phyloP scores from a whole-genome alignment of 2,113 vertebrate species.

The Pungitius pungitius region DNA sequence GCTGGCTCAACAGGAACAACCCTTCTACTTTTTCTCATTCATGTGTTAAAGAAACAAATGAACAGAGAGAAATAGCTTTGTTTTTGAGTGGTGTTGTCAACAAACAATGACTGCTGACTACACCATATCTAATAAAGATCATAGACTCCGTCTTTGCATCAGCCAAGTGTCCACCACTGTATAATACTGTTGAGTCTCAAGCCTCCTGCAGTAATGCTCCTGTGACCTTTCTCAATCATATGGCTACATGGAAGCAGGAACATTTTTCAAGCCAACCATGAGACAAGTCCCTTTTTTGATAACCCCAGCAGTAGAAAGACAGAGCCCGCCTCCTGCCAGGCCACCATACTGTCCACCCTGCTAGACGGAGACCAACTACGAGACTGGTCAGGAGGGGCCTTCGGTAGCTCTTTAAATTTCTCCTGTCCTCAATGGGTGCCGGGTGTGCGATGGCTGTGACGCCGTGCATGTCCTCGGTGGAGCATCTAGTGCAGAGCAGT shows the following conservation, averaged over 20 bases:
- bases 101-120: not conserved
- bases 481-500: not conserved
- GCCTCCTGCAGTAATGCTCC: not conserved
- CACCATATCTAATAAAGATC: constrained; percentile 8
- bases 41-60: not conserved
- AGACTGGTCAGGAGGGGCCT: not conserved
- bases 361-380: constrained; percentile 18
- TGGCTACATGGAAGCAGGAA: not conserved
- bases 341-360: constrained; percentile 49
- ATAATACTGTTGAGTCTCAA: not conserved
- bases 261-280: constrained; percentile 5
- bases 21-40: not conserved
- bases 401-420: not conserved
- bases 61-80: not conserved
- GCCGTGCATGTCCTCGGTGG: constrained; percentile 27
- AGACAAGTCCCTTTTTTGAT: constrained; percentile 29
- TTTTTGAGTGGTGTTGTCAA: not conserved
- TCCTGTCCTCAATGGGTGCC: not conserved
- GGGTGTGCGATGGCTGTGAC: not conserved
- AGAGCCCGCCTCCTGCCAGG: constrained; percentile 46
- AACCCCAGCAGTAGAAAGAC: not conserved
- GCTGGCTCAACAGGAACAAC: not conserved
- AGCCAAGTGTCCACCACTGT: not conserved
- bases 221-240: not conserved
- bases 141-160: not conserved